These are phyloP conservation scores for Creontiades dilutus DNA, from an alignment of 2,888 invertebrate species.

Conservation along the genomic window DNA sequence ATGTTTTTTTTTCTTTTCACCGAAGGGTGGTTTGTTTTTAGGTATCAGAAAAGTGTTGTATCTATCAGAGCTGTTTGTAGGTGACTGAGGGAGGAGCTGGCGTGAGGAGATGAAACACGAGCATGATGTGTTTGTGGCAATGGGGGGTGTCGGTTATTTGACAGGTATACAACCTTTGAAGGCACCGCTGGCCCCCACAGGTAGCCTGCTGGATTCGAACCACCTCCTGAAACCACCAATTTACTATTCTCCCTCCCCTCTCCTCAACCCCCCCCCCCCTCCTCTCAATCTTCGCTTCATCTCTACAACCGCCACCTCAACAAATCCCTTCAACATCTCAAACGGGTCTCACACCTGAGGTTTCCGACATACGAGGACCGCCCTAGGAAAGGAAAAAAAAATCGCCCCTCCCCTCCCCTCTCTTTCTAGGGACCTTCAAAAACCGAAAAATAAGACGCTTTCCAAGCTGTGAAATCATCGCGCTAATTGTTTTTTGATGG, in stretches of 20 bases:
- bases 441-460: slow-evolving; percentile 5
- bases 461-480: slow-evolving; percentile 41
- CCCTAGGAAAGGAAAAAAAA: background rate
- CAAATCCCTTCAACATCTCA: slow-evolving; percentile 6
- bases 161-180: slow-evolving; percentile 69
- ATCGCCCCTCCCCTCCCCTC: no score
- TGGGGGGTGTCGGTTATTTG: slow-evolving; percentile 55
- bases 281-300: background rate
- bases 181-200: slow-evolving; percentile 63
- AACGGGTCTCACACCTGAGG: slow-evolving; percentile 12
- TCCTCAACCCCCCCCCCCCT: background rate
- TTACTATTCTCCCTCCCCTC: slow-evolving; percentile 13
- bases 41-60: slow-evolving; percentile 24
- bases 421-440: background rate
- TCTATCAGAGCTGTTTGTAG: slow-evolving; percentile 19
- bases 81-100: slow-evolving; percentile 3
- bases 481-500: slow-evolving; percentile 12
- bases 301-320: background rate
- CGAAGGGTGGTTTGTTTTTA: background rate
- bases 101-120: slow-evolving; percentile 55
- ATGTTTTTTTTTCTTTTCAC: background rate
- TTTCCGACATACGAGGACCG: background rate
- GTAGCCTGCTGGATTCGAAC: slow-evolving; percentile 50
- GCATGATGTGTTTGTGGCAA: slow-evolving; percentile 47
- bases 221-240: slow-evolving; percentile 60